A percentile compares a stretch with the other conserved stretches of the same genome.
Evolutionary conservation across 1,140 invertebrate genomes (phyloP).

Genomic region (Augochlora pura): DNA sequence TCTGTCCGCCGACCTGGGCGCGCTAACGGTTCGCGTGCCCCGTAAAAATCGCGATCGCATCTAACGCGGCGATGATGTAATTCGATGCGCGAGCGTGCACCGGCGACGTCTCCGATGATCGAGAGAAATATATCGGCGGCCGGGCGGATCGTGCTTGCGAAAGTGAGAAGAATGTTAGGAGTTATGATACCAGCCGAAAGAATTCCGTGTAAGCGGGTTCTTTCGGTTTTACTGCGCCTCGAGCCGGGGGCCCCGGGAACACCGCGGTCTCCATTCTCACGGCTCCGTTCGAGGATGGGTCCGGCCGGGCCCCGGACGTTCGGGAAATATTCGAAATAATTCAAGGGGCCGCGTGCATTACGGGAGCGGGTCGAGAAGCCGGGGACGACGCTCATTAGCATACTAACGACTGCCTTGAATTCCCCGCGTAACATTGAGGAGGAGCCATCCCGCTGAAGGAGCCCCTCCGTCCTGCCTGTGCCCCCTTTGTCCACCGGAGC

Average conservation of each 20-base stretch:
- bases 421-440: constrained; percentile 69
- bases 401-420: constrained; percentile 76
- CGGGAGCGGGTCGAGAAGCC: constrained; percentile 48
- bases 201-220: neutral
- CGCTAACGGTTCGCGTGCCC: constrained; percentile 10
- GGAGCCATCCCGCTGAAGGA: constrained; percentile 29
- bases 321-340: constrained; percentile 76
- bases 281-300: neutral
- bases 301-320: constrained; percentile 42
- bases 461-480: neutral
- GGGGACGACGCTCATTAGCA: constrained; percentile 75
- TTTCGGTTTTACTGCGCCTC: neutral
- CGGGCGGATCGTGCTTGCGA: neutral
- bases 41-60: neutral
- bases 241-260: neutral
- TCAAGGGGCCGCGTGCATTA: constrained; percentile 61
- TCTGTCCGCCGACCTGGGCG: neutral
- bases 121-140: neutral
- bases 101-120: neutral
- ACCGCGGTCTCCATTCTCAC: constrained; percentile 19
- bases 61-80: neutral
- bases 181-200: neutral
- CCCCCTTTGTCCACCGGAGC: constrained; percentile 2
- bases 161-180: neutral
- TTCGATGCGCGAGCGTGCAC: neutral